Evolutionary conservation across 2,888 invertebrate species (phyloP).

Genomic region (Arge pagana): DNA sequence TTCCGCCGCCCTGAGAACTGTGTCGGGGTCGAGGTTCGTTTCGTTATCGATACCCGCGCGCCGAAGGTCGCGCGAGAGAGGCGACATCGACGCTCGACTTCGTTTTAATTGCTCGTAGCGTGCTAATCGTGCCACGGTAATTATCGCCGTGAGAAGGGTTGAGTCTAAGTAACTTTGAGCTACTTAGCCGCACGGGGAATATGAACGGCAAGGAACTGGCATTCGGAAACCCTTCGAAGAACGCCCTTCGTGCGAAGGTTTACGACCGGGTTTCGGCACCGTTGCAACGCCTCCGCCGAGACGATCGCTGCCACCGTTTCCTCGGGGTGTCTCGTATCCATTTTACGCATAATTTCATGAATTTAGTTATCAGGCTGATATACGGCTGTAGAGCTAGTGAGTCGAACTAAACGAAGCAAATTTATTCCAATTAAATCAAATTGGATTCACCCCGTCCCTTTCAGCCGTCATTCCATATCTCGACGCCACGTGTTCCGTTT

Average conservation of each 20-base stretch:
- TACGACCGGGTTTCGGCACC: too few species aligned
- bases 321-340: too few species aligned
- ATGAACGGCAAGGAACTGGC: slow-evolving; percentile 32
- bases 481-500: not conserved
- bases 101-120: slow-evolving; percentile 1
- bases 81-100: not conserved
- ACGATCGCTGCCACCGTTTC: not conserved
- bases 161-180: slow-evolving; percentile 43
- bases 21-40: too few species aligned
- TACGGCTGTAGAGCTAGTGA: slow-evolving; percentile 46
- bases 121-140: not conserved
- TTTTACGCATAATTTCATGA: slow-evolving; percentile 53
- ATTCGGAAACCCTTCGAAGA: slow-evolving; percentile 1
- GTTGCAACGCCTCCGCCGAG: not conserved
- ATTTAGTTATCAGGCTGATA: slow-evolving; percentile 54
- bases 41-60: too few species aligned
- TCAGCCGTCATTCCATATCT: not conserved
- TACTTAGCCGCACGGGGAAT: slow-evolving; percentile 40
- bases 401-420: slow-evolving; percentile 50
- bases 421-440: slow-evolving; percentile 55
- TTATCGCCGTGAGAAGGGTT: slow-evolving; percentile 35
- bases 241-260: slow-evolving; percentile 4
- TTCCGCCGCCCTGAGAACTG: not conserved
- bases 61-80: too few species aligned
- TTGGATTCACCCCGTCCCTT: slow-evolving; percentile 46